These are phyloP conservation scores for Eulemur rufifrons DNA, from an alignment of 2,113 vertebrate species.

Conservation along the genomic window DNA sequence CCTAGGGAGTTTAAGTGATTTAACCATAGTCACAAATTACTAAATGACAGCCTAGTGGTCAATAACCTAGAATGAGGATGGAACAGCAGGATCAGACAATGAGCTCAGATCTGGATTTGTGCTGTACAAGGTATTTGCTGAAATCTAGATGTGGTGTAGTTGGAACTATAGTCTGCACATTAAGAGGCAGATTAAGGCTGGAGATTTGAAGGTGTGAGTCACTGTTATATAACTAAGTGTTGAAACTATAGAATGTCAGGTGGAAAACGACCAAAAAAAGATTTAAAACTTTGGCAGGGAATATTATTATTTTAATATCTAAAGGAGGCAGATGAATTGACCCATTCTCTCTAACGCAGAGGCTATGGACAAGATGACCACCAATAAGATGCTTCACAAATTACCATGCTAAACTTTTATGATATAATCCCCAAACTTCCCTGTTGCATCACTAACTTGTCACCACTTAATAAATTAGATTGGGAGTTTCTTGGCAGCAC, in stretches of 20 bases:
- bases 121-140: too few relatives aligned
- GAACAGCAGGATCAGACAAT: not conserved
- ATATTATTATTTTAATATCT: not conserved
- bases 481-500: constrained; percentile 50
- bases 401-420: not conserved
- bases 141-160: not conserved
- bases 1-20: not conserved
- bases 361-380: not conserved
- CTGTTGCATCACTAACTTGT: constrained; percentile 53
- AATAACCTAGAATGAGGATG: not conserved
- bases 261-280: not conserved
- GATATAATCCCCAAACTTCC: constrained; percentile 38
- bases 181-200: not conserved
- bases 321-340: not conserved
- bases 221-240: not conserved
- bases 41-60: not conserved
- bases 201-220: not conserved
- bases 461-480: constrained; percentile 66
- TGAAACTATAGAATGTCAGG: not conserved
- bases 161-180: not conserved
- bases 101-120: not conserved
- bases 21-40: not conserved
- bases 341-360: not conserved
- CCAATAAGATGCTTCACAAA: not conserved
- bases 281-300: not conserved